phyloP scores from a whole-genome alignment of 2,797 vertebrate genomes.

The Craterocephalus amniculus region DNA sequence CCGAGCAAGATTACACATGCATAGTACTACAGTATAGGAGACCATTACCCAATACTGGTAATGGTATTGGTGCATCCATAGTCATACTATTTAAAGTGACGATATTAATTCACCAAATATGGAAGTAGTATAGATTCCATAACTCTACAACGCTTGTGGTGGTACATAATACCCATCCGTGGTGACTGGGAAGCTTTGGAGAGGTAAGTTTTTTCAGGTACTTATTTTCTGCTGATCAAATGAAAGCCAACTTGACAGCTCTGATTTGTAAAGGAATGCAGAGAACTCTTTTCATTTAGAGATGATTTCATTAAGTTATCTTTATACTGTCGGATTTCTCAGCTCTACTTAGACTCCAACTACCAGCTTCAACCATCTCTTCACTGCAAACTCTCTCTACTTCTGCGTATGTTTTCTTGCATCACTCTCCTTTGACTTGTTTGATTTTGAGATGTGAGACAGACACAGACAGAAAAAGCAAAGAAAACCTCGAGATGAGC shows the following conservation, averaged over 20 bases:
- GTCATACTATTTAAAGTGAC: no score
- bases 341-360: constrained; percentile 16
- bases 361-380: constrained; percentile 27
- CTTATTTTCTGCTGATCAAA: background rate
- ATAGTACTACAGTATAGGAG: no score
- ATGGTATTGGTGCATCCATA: no score
- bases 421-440: constrained; percentile 57
- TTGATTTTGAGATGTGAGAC: constrained; percentile 54
- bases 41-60: no score
- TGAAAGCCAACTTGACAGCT: background rate
- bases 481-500: constrained; percentile 30
- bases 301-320: constrained; percentile 26
- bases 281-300: background rate
- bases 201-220: background rate
- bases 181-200: background rate
- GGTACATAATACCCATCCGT: background rate
- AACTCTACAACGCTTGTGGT: background rate
- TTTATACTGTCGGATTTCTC: constrained; percentile 17
- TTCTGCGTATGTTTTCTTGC: constrained; percentile 54
- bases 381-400: constrained; percentile 12
- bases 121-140: background rate
- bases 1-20: no score
- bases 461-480: constrained; percentile 35
- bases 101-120: background rate
- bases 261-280: background rate